Evolutionary conservation across 92 coral and sea anemone genomes (phyloP).

Genomic region (Palythoa grandis): DNA sequence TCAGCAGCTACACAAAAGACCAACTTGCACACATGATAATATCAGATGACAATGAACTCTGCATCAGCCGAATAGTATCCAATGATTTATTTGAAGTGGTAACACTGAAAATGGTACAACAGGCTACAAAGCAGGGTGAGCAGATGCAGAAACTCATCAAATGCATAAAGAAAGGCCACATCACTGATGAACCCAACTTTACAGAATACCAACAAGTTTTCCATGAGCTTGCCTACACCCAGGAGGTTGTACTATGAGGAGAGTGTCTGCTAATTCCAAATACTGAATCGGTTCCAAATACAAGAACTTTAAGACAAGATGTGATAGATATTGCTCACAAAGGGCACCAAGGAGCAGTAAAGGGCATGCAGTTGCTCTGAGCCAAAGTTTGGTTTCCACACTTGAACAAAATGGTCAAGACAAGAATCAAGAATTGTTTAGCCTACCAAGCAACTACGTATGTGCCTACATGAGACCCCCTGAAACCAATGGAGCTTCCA

Average conservation of each 20-base stretch:
- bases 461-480: not conserved
- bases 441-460: not conserved
- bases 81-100: not conserved
- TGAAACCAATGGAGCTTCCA: not conserved
- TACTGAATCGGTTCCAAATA: slow-evolving; percentile 5
- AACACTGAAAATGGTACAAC: slow-evolving; percentile 2
- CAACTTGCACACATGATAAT: slow-evolving; percentile 33
- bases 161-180: slow-evolving; percentile 24
- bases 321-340: slow-evolving; percentile 27
- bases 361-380: slow-evolving; percentile 19
- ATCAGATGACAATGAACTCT: slow-evolving; percentile 13
- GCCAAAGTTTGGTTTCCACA: slow-evolving; percentile 4
- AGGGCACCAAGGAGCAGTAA: slow-evolving; percentile 15
- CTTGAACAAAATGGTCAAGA: not conserved
- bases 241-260: slow-evolving; percentile 28
- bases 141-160: slow-evolving; percentile 25
- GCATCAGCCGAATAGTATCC: slow-evolving; percentile 38
- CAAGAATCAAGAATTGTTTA: not conserved
- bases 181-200: not conserved
- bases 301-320: slow-evolving; percentile 18
- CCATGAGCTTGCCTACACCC: slow-evolving; percentile 26
- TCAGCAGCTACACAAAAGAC: slow-evolving; percentile 21
- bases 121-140: slow-evolving; percentile 17
- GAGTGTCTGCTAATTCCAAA: slow-evolving; percentile 29
- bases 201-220: slow-evolving; percentile 37